phyloP scores from a whole-genome alignment of 2,797 vertebrate species.

The Chaetophractus vellerosus region DNA sequence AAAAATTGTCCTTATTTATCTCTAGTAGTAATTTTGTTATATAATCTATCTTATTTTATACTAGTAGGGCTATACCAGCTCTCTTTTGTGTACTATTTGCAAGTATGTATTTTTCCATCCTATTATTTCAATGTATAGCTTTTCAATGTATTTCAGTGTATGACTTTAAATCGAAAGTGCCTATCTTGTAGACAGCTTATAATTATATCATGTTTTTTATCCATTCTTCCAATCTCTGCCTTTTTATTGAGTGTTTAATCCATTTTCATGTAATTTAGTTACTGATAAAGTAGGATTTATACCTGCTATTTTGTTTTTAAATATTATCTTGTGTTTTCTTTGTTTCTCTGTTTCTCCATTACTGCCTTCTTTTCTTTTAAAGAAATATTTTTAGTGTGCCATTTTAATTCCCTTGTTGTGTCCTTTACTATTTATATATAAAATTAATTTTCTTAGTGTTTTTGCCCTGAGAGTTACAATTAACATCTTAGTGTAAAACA shows the following conservation, averaged over 20 bases:
- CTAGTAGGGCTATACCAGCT: background rate
- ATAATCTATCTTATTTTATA: background rate
- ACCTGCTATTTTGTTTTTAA: conserved; percentile 31
- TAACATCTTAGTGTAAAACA: background rate
- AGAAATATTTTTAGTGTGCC: background rate
- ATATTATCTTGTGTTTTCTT: background rate
- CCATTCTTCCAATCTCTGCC: background rate
- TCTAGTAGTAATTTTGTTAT: background rate
- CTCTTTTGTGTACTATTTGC: background rate
- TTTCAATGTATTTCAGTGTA: no score
- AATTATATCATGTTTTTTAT: background rate
- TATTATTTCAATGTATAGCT: background rate
- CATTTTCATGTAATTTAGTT: conserved; percentile 20
- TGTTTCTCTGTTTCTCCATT: background rate
- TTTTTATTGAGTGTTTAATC: background rate
- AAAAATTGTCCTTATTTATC: background rate
- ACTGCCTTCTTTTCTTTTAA: background rate
- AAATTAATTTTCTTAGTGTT: background rate
- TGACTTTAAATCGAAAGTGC: background rate
- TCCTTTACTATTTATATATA: background rate
- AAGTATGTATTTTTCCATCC: background rate
- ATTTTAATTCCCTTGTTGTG: background rate
- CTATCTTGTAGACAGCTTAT: background rate
- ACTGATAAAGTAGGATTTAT: background rate
- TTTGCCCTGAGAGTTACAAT: background rate